Evolutionary conservation across 2,888 invertebrate genomes (phyloP).

Genomic region (Caenorhabditis imperialis): DNA sequence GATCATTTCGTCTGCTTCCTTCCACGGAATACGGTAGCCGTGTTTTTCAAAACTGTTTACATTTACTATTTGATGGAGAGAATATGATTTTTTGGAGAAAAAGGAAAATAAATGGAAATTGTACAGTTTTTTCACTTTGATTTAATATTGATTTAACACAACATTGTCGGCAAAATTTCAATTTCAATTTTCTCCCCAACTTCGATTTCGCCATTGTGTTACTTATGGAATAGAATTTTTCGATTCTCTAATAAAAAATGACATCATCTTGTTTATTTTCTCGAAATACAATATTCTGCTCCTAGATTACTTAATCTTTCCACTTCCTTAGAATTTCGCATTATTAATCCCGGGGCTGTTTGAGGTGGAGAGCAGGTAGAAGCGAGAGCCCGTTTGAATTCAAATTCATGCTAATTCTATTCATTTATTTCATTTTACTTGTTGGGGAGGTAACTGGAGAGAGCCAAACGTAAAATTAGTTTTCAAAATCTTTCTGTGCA

Average conservation of each 20-base stretch:
- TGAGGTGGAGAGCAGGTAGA: background rate
- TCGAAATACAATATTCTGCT: too few relatives aligned
- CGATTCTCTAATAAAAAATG: too few relatives aligned
- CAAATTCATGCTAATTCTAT: conserved; percentile 51
- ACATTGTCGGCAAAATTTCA: too few relatives aligned
- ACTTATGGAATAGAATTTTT: conserved; percentile 3
- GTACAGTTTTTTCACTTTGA: too few relatives aligned
- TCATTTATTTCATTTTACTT: conserved; percentile 3
- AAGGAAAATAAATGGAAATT: too few relatives aligned
- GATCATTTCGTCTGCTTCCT: background rate
- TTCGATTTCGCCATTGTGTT: background rate
- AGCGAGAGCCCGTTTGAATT: background rate
- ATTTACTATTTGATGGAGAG: too few relatives aligned
- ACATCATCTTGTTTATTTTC: too few relatives aligned
- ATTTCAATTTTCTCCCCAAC: background rate
- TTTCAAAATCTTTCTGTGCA: conserved; percentile 18
- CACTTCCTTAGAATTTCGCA: conserved; percentile 2
- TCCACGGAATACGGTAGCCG: background rate
- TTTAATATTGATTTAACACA: too few relatives aligned
- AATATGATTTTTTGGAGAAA: too few relatives aligned
- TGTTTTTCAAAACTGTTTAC: background rate
- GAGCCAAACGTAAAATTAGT: conserved; percentile 7
- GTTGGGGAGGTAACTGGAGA: too few relatives aligned
- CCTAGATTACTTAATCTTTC: too few relatives aligned
- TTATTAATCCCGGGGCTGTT: conserved; percentile 11